Conservation (phyloP, 2,888 invertebrate genomes). For the Taphrorychus bicolor region DNA sequence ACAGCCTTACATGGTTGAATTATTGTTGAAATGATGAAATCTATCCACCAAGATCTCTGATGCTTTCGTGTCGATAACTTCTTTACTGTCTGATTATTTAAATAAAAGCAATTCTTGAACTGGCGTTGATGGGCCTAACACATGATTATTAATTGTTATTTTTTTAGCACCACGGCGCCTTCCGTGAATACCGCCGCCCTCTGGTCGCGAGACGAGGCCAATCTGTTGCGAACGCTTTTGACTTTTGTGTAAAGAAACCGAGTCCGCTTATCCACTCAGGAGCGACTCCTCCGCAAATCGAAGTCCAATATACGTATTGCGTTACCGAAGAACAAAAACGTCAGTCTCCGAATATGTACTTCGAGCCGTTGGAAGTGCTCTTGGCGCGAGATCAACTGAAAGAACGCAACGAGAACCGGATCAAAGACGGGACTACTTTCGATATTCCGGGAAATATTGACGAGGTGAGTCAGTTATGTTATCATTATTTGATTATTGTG, state of each 20-base stretch:
- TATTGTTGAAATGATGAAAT: background rate
- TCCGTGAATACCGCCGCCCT: conserved; percentile 13
- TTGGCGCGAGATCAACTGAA: background rate
- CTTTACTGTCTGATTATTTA: background rate
- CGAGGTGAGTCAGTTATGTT: background rate
- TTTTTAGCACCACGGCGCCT: conserved; percentile 18
- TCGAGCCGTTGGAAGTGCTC: conserved; percentile 12
- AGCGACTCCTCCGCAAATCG: too few relatives aligned
- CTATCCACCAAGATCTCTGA: background rate
- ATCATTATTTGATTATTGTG: too few relatives aligned
- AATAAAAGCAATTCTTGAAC: too few relatives aligned
- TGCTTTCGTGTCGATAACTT: background rate
- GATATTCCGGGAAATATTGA: conserved; percentile 67
- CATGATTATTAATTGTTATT: too few relatives aligned
- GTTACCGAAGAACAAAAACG: background rate
- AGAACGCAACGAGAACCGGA: background rate
- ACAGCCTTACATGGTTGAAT: too few relatives aligned
- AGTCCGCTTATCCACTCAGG: background rate
- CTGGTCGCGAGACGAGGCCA: background rate
- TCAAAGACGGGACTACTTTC: conserved; percentile 70
- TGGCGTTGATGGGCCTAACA: too few relatives aligned
- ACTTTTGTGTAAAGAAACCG: too few relatives aligned
- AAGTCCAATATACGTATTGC: too few relatives aligned
- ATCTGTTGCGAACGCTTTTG: too few relatives aligned
- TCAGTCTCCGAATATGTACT: background rate